Base-by-base conservation (phyloP, 2,113 vertebrate genomes). In the Myotis yumanensis region DNA sequence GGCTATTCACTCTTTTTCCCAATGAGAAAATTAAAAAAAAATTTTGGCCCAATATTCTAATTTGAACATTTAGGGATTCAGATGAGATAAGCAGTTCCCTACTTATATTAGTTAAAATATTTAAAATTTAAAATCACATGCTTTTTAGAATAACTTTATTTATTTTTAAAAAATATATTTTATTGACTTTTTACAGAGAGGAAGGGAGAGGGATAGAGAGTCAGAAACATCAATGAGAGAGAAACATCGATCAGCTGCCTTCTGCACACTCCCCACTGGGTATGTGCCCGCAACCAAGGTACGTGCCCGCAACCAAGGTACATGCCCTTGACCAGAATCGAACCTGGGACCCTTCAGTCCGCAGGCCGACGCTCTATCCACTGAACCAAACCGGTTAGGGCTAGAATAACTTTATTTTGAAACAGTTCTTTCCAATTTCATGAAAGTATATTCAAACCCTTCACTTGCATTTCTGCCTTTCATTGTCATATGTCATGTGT, bases 51-150 rank as follows among this genome's bases (percentile, higher is more conserved):
- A 16, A 62, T 43, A 40, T 54, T 85, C 66, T 83, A 86, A 80
- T 84, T 92, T 76, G 62, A 95, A 95, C 72, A 80, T 88, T 76
- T 69, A 89, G 68, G 52, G 23, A 9, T 48, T 20, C 7, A 72
- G 51, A 82, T 85, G 86, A 89, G 79, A 81, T 54, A 66, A 72
- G 35, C 4, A 22, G 69, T 23, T 82, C 12, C 7, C 64, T 84
- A 80, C 66, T 80, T 88, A 62, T 81, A 46, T 59, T 69, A 54
- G 32, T 62, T 77, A 84, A 94, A 92, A 80, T 54, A 77, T 30
- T 68, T 80, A 57, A 72, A 37, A 68, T 37, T 77, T 92, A 75
- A 90, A 80, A 84, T 25, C 30, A 80, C 64, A 32, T 72, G 32
- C 72, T 80, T 89, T 43, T 89, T 86, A 66, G 11, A 40, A 52